Evolutionary conservation across 2,113 vertebrate species (phyloP).

Genomic region (Reinhardtius hippoglossoides): DNA sequence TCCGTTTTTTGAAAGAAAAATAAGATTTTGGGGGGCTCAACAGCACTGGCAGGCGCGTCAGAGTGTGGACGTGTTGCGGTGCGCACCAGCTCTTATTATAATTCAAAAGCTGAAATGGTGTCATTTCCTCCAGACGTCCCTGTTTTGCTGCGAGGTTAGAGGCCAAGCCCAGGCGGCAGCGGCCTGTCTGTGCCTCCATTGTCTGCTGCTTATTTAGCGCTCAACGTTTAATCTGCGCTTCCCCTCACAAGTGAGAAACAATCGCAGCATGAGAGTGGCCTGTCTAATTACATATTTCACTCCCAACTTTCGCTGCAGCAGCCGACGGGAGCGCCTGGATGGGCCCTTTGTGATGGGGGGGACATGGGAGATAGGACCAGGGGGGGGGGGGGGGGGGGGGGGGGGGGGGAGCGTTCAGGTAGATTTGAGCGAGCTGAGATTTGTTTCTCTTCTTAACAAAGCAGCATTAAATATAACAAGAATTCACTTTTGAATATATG

Average conservation of each 20-base stretch:
- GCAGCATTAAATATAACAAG: neutral
- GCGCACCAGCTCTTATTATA: slow-evolving; percentile 53
- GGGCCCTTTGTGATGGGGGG: slow-evolving; percentile 31
- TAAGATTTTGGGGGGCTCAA: neutral
- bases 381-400: neutral
- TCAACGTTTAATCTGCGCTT: slow-evolving; percentile 70
- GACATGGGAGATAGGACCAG: slow-evolving; percentile 21
- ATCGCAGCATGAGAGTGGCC: slow-evolving; percentile 66
- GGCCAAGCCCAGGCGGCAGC: slow-evolving; percentile 72
- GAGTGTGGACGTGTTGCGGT: slow-evolving; percentile 6
- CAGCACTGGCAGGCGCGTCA: neutral
- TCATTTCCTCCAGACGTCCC: slow-evolving; percentile 70
- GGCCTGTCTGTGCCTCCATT: slow-evolving; percentile 70
- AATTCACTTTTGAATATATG: neutral
- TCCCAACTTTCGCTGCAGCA: slow-evolving; percentile 60
- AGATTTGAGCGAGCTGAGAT: neutral
- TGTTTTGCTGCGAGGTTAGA: slow-evolving; percentile 72
- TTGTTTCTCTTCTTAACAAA: neutral
- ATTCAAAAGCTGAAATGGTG: slow-evolving; percentile 68
- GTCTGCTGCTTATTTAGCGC: slow-evolving; percentile 71
- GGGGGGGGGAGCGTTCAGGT: slow-evolving; percentile 14
- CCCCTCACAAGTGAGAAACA: slow-evolving; percentile 69
- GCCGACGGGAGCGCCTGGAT: slow-evolving; percentile 32
- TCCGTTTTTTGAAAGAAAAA: neutral
- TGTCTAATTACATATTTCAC: slow-evolving; percentile 74